Conservation (phyloP, 2,888 invertebrate species). For the Quadriops clusia region DNA sequence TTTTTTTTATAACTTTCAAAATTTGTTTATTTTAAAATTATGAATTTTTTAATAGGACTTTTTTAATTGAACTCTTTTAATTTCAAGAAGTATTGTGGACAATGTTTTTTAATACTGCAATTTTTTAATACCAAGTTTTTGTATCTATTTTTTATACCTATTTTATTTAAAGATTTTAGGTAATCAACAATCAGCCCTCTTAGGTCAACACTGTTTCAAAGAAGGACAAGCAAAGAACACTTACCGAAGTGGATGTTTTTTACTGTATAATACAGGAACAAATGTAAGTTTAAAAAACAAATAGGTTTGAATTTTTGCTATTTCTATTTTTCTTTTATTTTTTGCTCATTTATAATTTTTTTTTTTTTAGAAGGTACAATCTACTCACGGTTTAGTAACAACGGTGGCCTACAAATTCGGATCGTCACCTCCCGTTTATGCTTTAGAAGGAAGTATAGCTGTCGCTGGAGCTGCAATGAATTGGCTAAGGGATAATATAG, state of each 20-base stretch:
- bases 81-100: no score
- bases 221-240: conserved; percentile 90
- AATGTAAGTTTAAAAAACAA: conserved; percentile 35
- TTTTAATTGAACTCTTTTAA: no score
- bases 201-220: conserved; percentile 82
- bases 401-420: conserved; percentile 95
- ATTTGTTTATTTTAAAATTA: no score
- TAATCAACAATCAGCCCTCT: conserved; percentile 89
- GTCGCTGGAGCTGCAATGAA: conserved; percentile 86
- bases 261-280: conserved; percentile 89
- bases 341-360: background rate
- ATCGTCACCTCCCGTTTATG: conserved; percentile 71
- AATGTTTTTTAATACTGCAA: no score
- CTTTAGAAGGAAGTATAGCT: conserved; percentile 90
- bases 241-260: conserved; percentile 82
- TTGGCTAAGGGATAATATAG: conserved; percentile 88
- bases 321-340: conserved; percentile 2
- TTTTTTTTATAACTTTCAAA: no score
- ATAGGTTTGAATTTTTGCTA: conserved; percentile 6
- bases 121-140: no score
- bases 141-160: conserved; percentile 7
- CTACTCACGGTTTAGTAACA: conserved; percentile 83
- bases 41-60: no score
- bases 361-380: conserved; percentile 57
- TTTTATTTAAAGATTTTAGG: conserved; percentile 61